Conservation (phyloP, 2,113 vertebrate genomes). For the Tachysurus vachellii region DNA sequence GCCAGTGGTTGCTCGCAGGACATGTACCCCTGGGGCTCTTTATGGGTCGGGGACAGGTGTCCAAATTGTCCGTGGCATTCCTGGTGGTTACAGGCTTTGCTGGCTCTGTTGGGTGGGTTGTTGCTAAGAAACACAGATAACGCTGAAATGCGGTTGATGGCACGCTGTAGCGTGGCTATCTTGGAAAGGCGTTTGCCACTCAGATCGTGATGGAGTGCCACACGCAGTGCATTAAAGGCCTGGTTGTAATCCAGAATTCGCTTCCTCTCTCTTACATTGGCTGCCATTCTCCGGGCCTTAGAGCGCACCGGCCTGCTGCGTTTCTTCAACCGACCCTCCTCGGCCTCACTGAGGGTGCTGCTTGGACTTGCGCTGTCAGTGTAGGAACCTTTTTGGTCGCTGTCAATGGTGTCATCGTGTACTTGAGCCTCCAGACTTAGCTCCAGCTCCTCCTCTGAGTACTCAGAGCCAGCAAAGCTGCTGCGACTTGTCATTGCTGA, state of each 20-base stretch:
- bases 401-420: constrained; percentile 55
- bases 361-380: constrained; percentile 58
- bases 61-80: constrained; percentile 73
- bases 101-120: constrained; percentile 50
- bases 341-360: constrained; percentile 50
- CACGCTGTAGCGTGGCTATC: constrained; percentile 90
- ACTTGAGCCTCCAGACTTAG: constrained; percentile 51
- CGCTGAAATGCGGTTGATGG: constrained; percentile 89
- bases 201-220: constrained; percentile 87
- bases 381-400: constrained; percentile 53
- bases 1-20: constrained; percentile 58
- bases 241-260: constrained; percentile 98
- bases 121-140: constrained; percentile 84
- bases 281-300: constrained; percentile 89
- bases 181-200: constrained; percentile 94
- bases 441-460: constrained; percentile 76
- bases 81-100: constrained; percentile 73
- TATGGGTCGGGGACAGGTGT: constrained; percentile 31
- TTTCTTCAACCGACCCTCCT: constrained; percentile 72
- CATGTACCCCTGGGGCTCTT: constrained; percentile 63
- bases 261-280: constrained; percentile 93
- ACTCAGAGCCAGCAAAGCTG: constrained; percentile 65
- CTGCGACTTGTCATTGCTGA: constrained; percentile 38
- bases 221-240: constrained; percentile 91
- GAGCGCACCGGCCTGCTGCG: constrained; percentile 84